phyloP scores from a whole-genome alignment of 1,140 invertebrate species.

The Pararge aegeria region DNA sequence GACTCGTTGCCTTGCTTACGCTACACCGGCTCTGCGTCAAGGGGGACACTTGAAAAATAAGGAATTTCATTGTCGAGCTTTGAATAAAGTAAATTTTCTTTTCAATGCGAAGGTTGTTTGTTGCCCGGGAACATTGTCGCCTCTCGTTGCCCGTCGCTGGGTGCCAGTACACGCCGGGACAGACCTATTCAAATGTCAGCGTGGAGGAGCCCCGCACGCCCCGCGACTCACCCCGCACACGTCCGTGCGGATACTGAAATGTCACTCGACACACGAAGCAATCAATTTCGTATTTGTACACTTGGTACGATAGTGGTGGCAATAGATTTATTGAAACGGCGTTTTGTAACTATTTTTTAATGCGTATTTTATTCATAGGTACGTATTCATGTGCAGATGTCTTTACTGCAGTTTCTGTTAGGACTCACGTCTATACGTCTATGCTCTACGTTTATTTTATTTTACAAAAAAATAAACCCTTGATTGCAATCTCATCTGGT shows the following conservation, averaged over 20 bases:
- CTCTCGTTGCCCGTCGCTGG: constrained; percentile 64
- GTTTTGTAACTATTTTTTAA: constrained; percentile 18
- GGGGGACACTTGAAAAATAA: constrained; percentile 52
- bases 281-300: constrained; percentile 79
- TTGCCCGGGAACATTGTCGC: constrained; percentile 71
- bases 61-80: constrained; percentile 52
- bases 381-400: not conserved
- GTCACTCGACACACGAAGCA: constrained; percentile 75
- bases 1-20: not conserved
- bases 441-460: not conserved
- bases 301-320: constrained; percentile 58
- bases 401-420: not conserved
- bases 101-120: constrained; percentile 69
- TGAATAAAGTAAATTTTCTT: constrained; percentile 75
- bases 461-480: too few relatives aligned
- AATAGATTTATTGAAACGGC: constrained; percentile 62
- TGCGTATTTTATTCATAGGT: not conserved
- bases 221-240: constrained; percentile 31
- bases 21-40: constrained; percentile 23
- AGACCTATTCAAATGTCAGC: constrained; percentile 77
- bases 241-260: constrained; percentile 63
- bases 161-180: constrained; percentile 72
- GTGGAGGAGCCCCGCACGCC: constrained; percentile 47
- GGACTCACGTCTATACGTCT: not conserved
- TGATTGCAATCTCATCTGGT: too few relatives aligned